Evolutionary conservation across 2,888 invertebrate species (phyloP), one percentile per base, ranked within the genome.

Genomic region (Drosophila neotestacea): DNA sequence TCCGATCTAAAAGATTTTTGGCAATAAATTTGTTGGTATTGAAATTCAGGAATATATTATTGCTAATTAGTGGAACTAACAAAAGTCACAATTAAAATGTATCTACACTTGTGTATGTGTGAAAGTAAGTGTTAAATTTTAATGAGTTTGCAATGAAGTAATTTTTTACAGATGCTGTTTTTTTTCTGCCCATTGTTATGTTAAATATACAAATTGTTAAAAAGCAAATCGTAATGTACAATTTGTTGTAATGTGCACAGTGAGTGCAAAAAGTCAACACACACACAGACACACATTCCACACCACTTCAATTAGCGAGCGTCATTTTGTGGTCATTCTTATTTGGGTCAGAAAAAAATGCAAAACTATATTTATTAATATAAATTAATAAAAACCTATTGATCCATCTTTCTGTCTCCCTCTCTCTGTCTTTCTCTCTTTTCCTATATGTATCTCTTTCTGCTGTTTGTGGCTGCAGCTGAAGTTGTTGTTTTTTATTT

Each of bases 61-160:
- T 7, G 34, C 44, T 44, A 44, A 56, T 56, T 44, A 44, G 55
- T 34, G 13, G 27, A 44, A 13, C 1, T 10, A 56, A 44, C 55
- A 55, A 55, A 44, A 36, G 22, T 27, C 10, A 6, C 9, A 7
- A 44, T 44, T 1, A 34, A 28, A 27, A 13, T 36, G 32, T 34
- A 3, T 9, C 0, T 47, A 13, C 30, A n/a, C 4, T 11, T 46
- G 7, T 28, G 28, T 16, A 13, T 32, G 30, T 30, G 27, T 44
- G 2, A 30, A 7, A 9, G 9, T 36, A 46, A 58, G 16, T 47
- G 36, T 22, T 6, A 11, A 55, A 32, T 44, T 59, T 48, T 48
- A 59, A 59, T 59, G 36, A 59, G 48, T 59, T 59, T 39, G 59
- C 11, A 22, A 58, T 38, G 7, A 48, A 48, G 6, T 38, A 4